Conservation (phyloP, 2,888 invertebrate species). For the Acleris emargana region DNA sequence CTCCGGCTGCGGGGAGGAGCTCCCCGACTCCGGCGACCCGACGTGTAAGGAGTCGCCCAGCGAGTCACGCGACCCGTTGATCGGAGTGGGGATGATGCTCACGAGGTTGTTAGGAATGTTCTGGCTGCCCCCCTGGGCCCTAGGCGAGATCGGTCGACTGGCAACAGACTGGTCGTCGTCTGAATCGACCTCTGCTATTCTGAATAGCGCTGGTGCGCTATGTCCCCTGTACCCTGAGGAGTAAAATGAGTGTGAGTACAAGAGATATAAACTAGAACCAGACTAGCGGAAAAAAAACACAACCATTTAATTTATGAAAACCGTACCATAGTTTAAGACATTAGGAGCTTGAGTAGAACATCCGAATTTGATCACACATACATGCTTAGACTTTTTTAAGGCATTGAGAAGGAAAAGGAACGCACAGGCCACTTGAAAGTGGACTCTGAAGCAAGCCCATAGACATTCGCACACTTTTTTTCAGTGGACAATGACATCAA, state of each 20-base stretch:
- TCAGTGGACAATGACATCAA: too few species aligned
- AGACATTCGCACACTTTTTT: too few species aligned
- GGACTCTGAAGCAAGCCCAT: too few species aligned
- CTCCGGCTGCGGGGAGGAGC: constrained; percentile 50
- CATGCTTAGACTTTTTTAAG: too few species aligned
- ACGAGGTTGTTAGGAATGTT: constrained; percentile 72
- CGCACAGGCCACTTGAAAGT: too few species aligned
- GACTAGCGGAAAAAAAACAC: too few species aligned
- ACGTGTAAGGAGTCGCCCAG: constrained; percentile 66
- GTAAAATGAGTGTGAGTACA: neutral
- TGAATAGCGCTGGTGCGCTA: constrained; percentile 69
- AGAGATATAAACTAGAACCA: too few species aligned
- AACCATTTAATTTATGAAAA: too few species aligned
- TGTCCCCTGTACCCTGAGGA: constrained; percentile 74
- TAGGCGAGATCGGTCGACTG: constrained; percentile 70
- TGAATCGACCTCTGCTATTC: constrained; percentile 84
- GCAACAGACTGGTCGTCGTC: constrained; percentile 84
- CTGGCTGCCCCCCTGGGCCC: constrained; percentile 54
- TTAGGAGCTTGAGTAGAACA: too few species aligned
- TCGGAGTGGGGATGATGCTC: constrained; percentile 83
- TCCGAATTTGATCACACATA: too few species aligned
- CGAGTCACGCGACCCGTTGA: constrained; percentile 82
- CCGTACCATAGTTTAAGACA: too few species aligned
- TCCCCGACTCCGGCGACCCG: constrained; percentile 57
- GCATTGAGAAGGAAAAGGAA: too few species aligned